Evolutionary conservation across 2,888 invertebrate genomes (phyloP).

Genomic region (Polietes domitor): DNA sequence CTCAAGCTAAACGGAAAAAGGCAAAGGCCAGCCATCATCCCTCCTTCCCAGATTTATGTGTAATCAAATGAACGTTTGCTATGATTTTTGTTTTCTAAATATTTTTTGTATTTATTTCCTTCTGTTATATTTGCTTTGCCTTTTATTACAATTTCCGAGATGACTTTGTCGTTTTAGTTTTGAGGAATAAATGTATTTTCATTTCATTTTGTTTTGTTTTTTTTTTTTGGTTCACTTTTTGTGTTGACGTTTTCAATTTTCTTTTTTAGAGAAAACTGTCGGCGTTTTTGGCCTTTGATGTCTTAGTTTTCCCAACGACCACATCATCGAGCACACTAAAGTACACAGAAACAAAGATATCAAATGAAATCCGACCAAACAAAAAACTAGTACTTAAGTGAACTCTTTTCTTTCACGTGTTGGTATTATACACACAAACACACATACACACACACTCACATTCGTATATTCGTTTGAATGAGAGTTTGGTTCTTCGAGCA

Average conservation of each 20-base stretch:
- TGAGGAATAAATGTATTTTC: not conserved
- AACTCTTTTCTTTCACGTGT: constrained; percentile 10
- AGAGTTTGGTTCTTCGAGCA: not conserved
- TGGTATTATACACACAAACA: too few species aligned
- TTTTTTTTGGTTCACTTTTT: not conserved
- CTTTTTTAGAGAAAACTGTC: constrained; percentile 2
- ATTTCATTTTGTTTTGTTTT: not conserved
- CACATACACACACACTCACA: not conserved
- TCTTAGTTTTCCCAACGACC: not conserved
- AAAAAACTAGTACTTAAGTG: constrained; percentile 14
- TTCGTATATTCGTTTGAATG: not conserved
- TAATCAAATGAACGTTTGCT: not conserved
- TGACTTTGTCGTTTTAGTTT: constrained; percentile 22
- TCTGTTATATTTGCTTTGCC: constrained; percentile 2
- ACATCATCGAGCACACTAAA: constrained; percentile 1
- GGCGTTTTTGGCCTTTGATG: constrained; percentile 27
- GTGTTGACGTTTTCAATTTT: constrained; percentile 18
- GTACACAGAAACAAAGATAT: constrained; percentile 27
- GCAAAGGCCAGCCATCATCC: too few species aligned
- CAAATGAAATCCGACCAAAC: constrained; percentile 11
- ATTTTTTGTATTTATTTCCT: not conserved
- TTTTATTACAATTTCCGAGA: constrained; percentile 26
- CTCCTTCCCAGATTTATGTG: not conserved
- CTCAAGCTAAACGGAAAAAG: too few species aligned
- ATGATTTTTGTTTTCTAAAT: constrained; percentile 3